These are phyloP conservation scores for Tetropium fuscum DNA, from an alignment of 2,888 invertebrate genomes.

Conservation along the genomic window DNA sequence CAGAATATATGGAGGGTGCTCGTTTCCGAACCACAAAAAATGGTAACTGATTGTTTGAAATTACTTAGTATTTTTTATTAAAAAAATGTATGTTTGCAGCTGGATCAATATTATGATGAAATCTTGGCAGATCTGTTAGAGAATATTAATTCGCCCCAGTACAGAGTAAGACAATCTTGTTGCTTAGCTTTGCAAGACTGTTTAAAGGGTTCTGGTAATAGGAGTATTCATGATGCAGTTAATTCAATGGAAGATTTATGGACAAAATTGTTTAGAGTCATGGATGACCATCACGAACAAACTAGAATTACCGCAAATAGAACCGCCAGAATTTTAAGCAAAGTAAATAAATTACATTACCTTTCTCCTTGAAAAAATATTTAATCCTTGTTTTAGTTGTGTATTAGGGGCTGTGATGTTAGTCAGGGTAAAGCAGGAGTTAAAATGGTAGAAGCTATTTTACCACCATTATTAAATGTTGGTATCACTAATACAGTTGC, in stretches of 20 bases:
- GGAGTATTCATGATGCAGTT: constrained; percentile 62
- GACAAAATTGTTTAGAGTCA: constrained; percentile 87
- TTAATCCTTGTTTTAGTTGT: constrained; percentile 72
- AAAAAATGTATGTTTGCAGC: constrained; percentile 66
- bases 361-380: too few species aligned
- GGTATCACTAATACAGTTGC: constrained; percentile 84
- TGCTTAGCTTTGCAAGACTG: constrained; percentile 90
- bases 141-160: constrained; percentile 86
- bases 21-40: constrained; percentile 86
- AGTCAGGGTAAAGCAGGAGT: constrained; percentile 80
- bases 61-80: constrained; percentile 12
- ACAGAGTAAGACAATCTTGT: constrained; percentile 92
- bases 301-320: constrained; percentile 81
- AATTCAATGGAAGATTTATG: constrained; percentile 75
- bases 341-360: constrained; percentile 74
- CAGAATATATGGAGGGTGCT: constrained; percentile 93
- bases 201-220: constrained; percentile 72
- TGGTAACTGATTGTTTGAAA: constrained; percentile 69
- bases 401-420: constrained; percentile 77
- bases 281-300: constrained; percentile 95
- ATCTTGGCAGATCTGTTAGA: constrained; percentile 84
- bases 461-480: constrained; percentile 84
- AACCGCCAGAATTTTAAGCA: constrained; percentile 79
- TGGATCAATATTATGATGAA: constrained; percentile 84
- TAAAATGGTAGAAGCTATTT: constrained; percentile 77